A percentile compares a stretch with the other conserved stretches of the same genome.
Evolutionary conservation across 2,888 invertebrate species (phyloP).

Genomic region (Gryllus longicercus): DNA sequence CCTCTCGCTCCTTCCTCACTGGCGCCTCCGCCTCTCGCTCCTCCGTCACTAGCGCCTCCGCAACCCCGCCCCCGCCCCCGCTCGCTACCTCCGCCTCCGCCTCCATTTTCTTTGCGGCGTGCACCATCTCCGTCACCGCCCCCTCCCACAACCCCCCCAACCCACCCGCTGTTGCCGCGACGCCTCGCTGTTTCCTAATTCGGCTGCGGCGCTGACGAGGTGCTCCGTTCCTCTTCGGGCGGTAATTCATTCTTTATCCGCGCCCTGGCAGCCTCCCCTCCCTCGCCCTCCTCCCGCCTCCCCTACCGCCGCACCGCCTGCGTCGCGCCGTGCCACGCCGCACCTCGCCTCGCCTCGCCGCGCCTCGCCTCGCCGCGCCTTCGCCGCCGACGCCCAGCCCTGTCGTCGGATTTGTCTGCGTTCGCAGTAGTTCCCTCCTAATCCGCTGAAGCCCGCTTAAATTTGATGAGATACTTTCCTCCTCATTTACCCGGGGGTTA

Average conservation of each 20-base stretch:
- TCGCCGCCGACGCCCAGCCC: neutral
- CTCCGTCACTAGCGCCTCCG: no score
- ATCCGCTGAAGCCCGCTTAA: conserved; percentile 17
- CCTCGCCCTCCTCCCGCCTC: neutral
- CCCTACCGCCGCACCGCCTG: neutral
- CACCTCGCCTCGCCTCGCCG: neutral
- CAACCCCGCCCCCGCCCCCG: no score
- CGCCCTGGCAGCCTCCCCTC: neutral
- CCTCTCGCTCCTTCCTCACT: no score
- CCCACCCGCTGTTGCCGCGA: neutral
- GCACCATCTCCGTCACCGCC: neutral
- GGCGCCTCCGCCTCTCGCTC: no score
- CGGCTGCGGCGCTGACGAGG: conserved; percentile 2
- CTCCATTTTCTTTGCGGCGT: no score
- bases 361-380: neutral
- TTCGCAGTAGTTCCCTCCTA: conserved; percentile 17
- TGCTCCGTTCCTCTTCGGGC: neutral
- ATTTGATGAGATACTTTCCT: conserved; percentile 17
- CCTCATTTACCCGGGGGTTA: conserved; percentile 6
- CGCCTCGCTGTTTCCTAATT: neutral
- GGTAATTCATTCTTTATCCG: conserved; percentile 8
- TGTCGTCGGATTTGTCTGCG: conserved; percentile 8
- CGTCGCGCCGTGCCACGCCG: neutral
- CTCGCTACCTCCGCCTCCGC: no score
- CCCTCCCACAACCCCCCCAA: neutral